These are phyloP conservation scores for Epinotia brunnichana DNA, from an alignment of 2,888 invertebrate genomes.

Conservation along the genomic window DNA sequence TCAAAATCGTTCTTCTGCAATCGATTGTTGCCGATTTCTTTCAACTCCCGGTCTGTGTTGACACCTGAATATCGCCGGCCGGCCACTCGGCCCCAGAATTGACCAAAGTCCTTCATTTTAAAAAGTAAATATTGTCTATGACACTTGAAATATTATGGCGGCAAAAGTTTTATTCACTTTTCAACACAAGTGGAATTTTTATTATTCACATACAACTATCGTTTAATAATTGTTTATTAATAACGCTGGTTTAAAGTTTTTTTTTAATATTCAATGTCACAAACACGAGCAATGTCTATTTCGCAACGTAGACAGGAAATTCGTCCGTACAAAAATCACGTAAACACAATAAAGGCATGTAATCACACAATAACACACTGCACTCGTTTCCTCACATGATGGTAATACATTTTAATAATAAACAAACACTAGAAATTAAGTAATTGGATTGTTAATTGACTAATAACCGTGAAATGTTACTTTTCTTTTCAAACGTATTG, in stretches of 20 bases:
- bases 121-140: conserved; percentile 44
- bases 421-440: neutral
- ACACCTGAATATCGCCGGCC: conserved; percentile 83
- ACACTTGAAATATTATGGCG: conserved; percentile 7
- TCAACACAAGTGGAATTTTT: neutral
- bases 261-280: conserved; percentile 30
- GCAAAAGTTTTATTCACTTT: conserved; percentile 21
- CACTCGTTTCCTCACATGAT: conserved; percentile 43
- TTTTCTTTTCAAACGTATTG: neutral
- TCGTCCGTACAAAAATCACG: conserved; percentile 29
- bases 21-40: conserved; percentile 66
- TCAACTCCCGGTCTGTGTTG: conserved; percentile 68
- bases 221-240: conserved; percentile 53
- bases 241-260: conserved; percentile 48
- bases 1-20: conserved; percentile 65
- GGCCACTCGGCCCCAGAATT: conserved; percentile 83
- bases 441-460: neutral
- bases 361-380: conserved; percentile 25
- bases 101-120: conserved; percentile 86
- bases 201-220: conserved; percentile 32
- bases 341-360: conserved; percentile 35
- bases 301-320: conserved; percentile 20
- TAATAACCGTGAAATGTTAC: neutral
- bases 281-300: conserved; percentile 37
- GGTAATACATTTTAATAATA: conserved; percentile 34